These are phyloP conservation scores for Echeneis naucrates DNA, from an alignment of 2,797 vertebrate genomes.

Conservation along the genomic window DNA sequence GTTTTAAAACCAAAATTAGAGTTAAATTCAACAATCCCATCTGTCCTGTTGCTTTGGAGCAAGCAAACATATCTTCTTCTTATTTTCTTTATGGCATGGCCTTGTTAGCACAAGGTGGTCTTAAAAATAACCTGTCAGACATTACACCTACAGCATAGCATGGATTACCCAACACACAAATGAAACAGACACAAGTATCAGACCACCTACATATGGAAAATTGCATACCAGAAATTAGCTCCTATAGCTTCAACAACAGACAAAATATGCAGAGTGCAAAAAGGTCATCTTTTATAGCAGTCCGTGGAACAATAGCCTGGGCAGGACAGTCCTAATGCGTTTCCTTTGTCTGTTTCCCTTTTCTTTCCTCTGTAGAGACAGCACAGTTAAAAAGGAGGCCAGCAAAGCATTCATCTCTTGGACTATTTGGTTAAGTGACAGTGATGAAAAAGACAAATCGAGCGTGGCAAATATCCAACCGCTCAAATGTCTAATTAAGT, in stretches of 20 bases:
- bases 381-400: neutral
- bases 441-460: conserved; percentile 15
- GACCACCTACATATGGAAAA: conserved; percentile 52
- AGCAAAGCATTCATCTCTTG: conserved; percentile 40
- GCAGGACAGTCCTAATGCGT: conserved; percentile 2
- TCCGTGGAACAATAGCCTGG: neutral
- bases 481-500: conserved; percentile 42
- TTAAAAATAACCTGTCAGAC: conserved; percentile 68
- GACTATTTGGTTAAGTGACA: conserved; percentile 42
- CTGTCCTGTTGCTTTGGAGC: conserved; percentile 43
- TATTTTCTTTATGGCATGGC: conserved; percentile 24
- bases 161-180: conserved; percentile 62
- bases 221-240: conserved; percentile 28
- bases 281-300: neutral
- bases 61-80: conserved; percentile 21
- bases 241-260: conserved; percentile 6
- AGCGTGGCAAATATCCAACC: conserved; percentile 33
- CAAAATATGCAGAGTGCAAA: conserved; percentile 25
- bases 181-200: conserved; percentile 52
- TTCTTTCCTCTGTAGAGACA: conserved; percentile 9
- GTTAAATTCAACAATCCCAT: conserved; percentile 35
- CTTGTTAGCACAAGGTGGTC: conserved; percentile 35
- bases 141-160: conserved; percentile 62
- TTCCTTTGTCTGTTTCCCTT: neutral
- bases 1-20: conserved; percentile 32